These are phyloP conservation scores for Cricetomys ansorgei DNA, from an alignment of 2,113 vertebrate genomes.

Conservation along the genomic window DNA sequence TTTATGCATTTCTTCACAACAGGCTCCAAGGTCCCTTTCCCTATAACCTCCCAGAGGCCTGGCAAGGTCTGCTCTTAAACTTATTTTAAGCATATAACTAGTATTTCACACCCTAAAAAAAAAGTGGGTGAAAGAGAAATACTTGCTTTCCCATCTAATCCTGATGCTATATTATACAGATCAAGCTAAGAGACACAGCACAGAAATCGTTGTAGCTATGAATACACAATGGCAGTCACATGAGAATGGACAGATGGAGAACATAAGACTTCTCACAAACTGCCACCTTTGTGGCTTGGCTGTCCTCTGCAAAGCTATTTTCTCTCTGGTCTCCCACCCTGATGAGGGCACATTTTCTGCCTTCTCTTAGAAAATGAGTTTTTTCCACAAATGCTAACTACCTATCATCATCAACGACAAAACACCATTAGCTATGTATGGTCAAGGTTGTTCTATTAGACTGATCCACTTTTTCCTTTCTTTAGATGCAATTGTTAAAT, in stretches of 20 bases:
- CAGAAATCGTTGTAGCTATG: background rate
- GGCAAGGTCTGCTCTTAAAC: background rate
- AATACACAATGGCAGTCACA: too few species aligned
- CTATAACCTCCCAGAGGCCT: background rate
- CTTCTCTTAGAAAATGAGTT: background rate
- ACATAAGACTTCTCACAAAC: background rate
- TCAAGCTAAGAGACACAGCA: background rate
- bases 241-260: background rate
- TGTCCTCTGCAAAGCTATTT: background rate
- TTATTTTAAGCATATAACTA: background rate
- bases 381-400: background rate
- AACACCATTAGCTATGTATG: background rate
- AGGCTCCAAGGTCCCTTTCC: background rate
- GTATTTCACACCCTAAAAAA: background rate
- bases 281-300: background rate
- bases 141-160: background rate
- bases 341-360: background rate
- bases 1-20: background rate
- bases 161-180: background rate
- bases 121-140: background rate
- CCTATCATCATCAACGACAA: background rate
- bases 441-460: background rate
- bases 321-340: background rate
- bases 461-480: background rate
- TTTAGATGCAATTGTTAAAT: background rate